A percentile compares a stretch with the other conserved stretches of the same genome.
Evolutionary conservation across 2,797 vertebrate genomes (phyloP).

Genomic region (Eidolon dupreanum): DNA sequence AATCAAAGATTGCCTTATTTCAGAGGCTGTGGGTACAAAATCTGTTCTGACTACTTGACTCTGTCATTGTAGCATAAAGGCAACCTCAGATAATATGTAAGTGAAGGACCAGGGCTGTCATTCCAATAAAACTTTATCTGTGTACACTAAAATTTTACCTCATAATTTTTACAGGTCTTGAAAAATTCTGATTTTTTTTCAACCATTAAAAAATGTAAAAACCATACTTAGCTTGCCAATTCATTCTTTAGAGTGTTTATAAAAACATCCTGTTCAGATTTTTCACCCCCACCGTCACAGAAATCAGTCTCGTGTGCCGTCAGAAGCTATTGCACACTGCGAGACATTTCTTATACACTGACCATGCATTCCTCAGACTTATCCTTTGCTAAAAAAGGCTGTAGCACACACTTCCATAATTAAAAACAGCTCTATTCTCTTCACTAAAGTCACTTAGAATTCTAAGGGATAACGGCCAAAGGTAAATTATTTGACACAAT

Average conservation of each 20-base stretch:
- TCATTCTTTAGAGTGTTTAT: not conserved
- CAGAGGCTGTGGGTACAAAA: not conserved
- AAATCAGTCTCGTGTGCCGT: not conserved
- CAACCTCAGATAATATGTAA: not conserved
- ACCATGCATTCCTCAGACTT: not conserved
- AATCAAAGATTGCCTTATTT: not conserved
- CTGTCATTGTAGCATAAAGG: not conserved
- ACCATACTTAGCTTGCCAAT: not conserved
- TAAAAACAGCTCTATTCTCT: not conserved
- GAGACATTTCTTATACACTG: not conserved
- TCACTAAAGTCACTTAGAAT: not conserved
- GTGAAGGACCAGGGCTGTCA: not conserved
- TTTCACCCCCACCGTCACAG: not conserved
- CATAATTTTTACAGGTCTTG: not conserved
- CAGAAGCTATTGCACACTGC: not conserved
- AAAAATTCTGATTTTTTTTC: not conserved
- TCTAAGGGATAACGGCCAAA: not conserved
- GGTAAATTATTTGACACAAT: not conserved
- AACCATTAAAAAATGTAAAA: not conserved
- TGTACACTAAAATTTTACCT: not conserved
- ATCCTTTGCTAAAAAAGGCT: not conserved
- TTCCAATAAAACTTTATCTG: not conserved
- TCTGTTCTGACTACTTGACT: not conserved
- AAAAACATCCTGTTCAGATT: not conserved
- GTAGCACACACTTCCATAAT: not conserved